Evolutionary conservation across 2,113 vertebrate species (phyloP), one percentile per base, ranked within the genome.

Genomic region (Perca fluviatilis): DNA sequence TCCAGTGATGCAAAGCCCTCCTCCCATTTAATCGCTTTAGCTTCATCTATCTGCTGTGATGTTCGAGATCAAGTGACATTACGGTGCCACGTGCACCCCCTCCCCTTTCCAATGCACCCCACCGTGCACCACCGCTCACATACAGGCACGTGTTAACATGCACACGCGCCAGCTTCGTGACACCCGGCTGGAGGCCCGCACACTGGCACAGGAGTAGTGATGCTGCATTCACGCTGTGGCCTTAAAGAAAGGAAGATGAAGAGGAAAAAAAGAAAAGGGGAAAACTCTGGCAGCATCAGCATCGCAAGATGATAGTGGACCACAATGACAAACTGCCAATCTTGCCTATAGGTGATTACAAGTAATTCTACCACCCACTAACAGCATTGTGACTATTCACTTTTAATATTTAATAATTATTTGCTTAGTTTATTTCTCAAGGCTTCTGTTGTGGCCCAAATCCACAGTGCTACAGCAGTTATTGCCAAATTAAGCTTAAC

Each of bases 1-100:
- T 68, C 63, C 71, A 33, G 78, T 89, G 82, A 90, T 66, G 84
- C 68, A 83, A 23, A 83, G 82, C 47, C 68, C 82, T 78, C 80
- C 83, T 80, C 67, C 81, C 69, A 53, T 89, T 77, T 86, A 88
- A 92, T 87, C 78, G 57, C 86, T 90, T 94, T 87, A 89, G 81
- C 61, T 79, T 72, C 56, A 79, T 91, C 84, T 87, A 74, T 90
- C 74, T 79, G 72, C 80, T 85, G 74, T 84, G 69, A 90, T 88
- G 81, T 73, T 88, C 1, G 11, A 86, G 79, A 91, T 90, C 87
- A 79, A 88, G 85, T 80, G 85, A 90, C 83, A 74, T 43, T 71
- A 68, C 75, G 30, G 60, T 21, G 14, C 73, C 4, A 25, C 30
- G 12, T 78, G 70, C 79, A 19, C 27, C 25, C 53, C 73, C 47